Conservation (phyloP, 92 coral and sea anemone genomes). For the Heliopora coerulea region DNA sequence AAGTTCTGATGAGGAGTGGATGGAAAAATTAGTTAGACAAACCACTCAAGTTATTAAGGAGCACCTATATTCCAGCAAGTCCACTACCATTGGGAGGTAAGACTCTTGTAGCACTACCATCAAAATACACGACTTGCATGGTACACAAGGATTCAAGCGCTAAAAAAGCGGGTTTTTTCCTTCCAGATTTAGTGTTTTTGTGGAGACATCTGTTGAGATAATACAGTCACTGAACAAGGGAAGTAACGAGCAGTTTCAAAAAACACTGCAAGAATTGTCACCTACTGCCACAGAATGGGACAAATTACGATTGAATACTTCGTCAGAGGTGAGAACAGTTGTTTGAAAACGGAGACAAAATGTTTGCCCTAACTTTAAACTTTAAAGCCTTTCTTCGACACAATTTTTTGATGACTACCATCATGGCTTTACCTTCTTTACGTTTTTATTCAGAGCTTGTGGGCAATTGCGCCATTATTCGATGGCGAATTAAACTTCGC, state of each 20-base stretch:
- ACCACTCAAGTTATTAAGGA: conserved; percentile 22
- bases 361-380: too few relatives aligned
- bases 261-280: background rate
- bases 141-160: background rate
- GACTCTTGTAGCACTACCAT: too few relatives aligned
- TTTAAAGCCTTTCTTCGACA: too few relatives aligned
- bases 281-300: background rate
- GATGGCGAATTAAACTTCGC: conserved; percentile 30
- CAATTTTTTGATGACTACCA: too few relatives aligned
- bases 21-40: background rate
- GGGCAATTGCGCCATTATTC: conserved; percentile 27
- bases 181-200: background rate
- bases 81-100: conserved; percentile 31
- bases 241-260: background rate
- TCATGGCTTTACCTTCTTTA: background rate
- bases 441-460: conserved; percentile 4
- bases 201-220: background rate
- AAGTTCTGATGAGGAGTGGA: conserved; percentile 7
- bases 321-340: conserved; percentile 5
- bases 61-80: background rate
- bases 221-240: background rate
- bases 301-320: background rate
- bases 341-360: too few relatives aligned
- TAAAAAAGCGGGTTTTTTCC: background rate
- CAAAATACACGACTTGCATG: background rate